phyloP scores from a whole-genome alignment of 64 coral and sea anemone species.

The Orbicella faveolata region DNA sequence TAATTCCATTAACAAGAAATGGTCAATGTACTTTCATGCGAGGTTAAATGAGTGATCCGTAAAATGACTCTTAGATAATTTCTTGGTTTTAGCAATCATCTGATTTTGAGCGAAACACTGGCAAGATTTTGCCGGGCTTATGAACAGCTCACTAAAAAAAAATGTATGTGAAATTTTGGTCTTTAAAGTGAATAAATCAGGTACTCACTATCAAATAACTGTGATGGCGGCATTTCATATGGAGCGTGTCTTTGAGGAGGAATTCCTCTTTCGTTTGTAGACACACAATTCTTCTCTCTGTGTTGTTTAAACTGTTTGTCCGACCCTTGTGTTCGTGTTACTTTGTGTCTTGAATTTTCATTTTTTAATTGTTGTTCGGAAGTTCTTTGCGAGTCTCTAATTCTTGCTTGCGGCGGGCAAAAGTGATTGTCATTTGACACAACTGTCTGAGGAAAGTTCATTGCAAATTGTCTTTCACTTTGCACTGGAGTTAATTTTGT shows the following conservation, averaged over 20 bases:
- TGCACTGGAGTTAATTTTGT: neutral
- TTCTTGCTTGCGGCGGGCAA: neutral
- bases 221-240: neutral
- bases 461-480: neutral
- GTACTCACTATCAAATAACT: conserved; percentile 15
- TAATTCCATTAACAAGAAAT: too few relatives aligned
- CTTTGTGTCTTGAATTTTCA: neutral
- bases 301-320: neutral
- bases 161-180: neutral
- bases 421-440: neutral
- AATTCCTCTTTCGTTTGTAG: neutral
- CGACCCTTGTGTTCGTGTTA: neutral
- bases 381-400: neutral
- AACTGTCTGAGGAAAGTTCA: too few relatives aligned
- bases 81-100: too few relatives aligned
- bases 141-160: neutral
- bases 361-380: neutral
- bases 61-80: too few relatives aligned
- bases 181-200: neutral
- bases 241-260: neutral
- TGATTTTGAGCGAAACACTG: too few relatives aligned
- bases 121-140: too few relatives aligned
- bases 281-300: neutral
- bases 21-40: too few relatives aligned
- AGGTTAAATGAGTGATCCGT: too few relatives aligned